A percentile compares a stretch with the other conserved stretches of the same genome.
These are phyloP conservation scores for Zophobas atratus DNA, from an alignment of 1,140 invertebrate species.

Conservation along the genomic window DNA sequence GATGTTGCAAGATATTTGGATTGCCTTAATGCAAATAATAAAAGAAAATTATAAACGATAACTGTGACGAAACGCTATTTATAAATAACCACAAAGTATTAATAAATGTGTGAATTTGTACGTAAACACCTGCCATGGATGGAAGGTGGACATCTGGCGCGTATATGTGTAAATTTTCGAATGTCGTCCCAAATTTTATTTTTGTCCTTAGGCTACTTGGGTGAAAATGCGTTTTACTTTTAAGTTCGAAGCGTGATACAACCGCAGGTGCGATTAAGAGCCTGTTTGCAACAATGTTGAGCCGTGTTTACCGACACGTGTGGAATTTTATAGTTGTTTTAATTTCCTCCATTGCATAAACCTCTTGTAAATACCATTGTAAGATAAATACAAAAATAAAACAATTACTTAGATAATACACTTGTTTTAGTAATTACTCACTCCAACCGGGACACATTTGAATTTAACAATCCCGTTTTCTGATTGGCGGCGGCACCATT, in stretches of 20 bases:
- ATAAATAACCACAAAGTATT: not conserved
- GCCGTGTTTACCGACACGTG: too few species aligned
- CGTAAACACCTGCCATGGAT: not conserved
- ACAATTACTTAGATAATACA: not conserved
- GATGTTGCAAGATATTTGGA: not conserved
- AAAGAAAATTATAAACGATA: not conserved
- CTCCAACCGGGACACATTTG: not conserved
- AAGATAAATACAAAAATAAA: not conserved
- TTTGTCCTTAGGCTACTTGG: not conserved
- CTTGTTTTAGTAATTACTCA: conserved; percentile 1
- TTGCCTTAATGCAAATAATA: not conserved
- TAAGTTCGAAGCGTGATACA: too few species aligned
- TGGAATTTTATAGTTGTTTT: not conserved
- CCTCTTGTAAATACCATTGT: conserved; percentile 20
- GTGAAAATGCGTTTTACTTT: too few species aligned
- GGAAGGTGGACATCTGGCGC: not conserved
- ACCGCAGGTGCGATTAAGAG: too few species aligned
- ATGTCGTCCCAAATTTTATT: conserved; percentile 1
- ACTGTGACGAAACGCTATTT: not conserved
- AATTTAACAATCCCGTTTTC: not conserved
- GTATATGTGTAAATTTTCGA: not conserved
- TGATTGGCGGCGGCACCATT: not conserved
- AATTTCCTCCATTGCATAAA: not conserved
- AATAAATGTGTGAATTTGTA: not conserved
- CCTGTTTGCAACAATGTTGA: too few species aligned